phyloP scores from a whole-genome alignment of 2,797 vertebrate species.

The Ataeniobius toweri region DNA sequence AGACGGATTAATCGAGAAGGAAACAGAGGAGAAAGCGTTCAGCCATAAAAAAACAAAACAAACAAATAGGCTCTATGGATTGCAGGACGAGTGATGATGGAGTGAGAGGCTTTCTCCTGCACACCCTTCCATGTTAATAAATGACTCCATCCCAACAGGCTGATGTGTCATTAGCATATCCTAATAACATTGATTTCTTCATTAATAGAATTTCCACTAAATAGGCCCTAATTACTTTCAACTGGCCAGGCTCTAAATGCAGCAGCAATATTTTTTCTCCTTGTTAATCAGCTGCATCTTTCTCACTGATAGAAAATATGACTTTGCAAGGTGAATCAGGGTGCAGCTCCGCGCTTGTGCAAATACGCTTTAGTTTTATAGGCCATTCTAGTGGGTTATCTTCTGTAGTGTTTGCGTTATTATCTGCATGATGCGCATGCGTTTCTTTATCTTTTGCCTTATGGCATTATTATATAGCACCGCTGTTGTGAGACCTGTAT shows the following conservation, averaged over 20 bases:
- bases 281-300: slow-evolving; percentile 60
- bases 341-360: background rate
- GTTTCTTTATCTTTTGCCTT: background rate
- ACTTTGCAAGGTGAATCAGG: slow-evolving; percentile 19
- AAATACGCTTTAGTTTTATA: background rate
- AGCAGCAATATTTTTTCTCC: slow-evolving; percentile 45
- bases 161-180: slow-evolving; percentile 82
- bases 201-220: slow-evolving; percentile 85
- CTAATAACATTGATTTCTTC: slow-evolving; percentile 84
- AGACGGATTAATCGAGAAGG: slow-evolving; percentile 80
- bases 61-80: slow-evolving; percentile 32
- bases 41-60: slow-evolving; percentile 62
- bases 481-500: background rate
- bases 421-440: background rate
- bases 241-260: slow-evolving; percentile 59
- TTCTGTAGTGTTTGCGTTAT: background rate
- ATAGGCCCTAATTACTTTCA: slow-evolving; percentile 84
- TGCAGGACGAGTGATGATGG: slow-evolving; percentile 55
- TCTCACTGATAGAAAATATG: slow-evolving; percentile 48
- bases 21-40: slow-evolving; percentile 56
- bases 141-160: slow-evolving; percentile 72
- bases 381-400: background rate
- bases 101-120: slow-evolving; percentile 43
- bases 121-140: slow-evolving; percentile 67
- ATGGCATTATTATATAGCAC: background rate